phyloP scores from a whole-genome alignment of 1,140 invertebrate genomes.

The Globodera ellingtonae region DNA sequence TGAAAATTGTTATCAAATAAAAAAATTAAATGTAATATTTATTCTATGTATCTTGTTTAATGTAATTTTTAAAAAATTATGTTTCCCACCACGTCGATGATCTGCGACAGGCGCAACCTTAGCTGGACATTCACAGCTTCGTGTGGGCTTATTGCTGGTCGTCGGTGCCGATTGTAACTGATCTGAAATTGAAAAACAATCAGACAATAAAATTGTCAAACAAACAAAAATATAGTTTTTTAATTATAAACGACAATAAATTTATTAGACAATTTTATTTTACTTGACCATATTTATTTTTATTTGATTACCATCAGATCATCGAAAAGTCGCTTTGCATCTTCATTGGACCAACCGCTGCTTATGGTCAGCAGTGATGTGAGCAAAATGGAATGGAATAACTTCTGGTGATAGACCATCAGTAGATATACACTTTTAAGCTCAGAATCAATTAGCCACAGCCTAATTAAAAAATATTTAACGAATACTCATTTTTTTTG shows the following conservation, averaged over 20 bases:
- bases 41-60: too few species aligned
- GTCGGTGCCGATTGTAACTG: conserved; percentile 35
- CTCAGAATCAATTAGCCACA: too few species aligned
- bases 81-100: conserved; percentile 66
- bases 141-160: conserved; percentile 35
- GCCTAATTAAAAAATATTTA: too few species aligned
- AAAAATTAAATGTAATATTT: too few species aligned
- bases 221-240: too few species aligned
- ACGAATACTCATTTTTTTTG: too few species aligned
- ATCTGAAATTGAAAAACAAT: not conserved
- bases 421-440: too few species aligned
- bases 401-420: not conserved
- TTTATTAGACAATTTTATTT: not conserved
- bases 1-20: too few species aligned
- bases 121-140: conserved; percentile 38
- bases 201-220: too few species aligned
- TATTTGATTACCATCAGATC: conserved; percentile 37
- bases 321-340: conserved; percentile 41
- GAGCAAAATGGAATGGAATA: not conserved
- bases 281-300: conserved; percentile 17
- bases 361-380: not conserved
- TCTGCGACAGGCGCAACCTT: conserved; percentile 43
- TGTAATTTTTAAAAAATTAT: not conserved
- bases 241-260: too few species aligned
- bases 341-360: conserved; percentile 33